phyloP scores from a whole-genome alignment of 2,113 vertebrate genomes.

The Mastomys natalensis region DNA sequence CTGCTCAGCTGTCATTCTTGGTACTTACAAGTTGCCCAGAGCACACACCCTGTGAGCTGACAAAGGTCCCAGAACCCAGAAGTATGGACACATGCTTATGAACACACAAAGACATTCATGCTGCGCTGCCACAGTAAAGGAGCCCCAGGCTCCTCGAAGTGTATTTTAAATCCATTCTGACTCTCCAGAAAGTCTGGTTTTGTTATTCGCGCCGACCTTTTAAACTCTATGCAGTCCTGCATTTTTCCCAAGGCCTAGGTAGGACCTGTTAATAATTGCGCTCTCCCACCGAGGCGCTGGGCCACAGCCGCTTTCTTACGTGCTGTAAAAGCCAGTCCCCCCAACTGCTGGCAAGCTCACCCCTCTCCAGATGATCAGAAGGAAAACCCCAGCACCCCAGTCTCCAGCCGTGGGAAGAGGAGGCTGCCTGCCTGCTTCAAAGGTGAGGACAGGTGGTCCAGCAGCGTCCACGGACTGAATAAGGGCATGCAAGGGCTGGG shows the following conservation, averaged over 20 bases:
- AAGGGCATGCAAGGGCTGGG: neutral
- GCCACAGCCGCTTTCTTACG: slow-evolving; percentile 62
- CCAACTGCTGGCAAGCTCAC: slow-evolving; percentile 77
- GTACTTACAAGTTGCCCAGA: slow-evolving; percentile 63
- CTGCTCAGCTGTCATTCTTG: slow-evolving; percentile 24
- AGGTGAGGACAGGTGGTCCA: slow-evolving; percentile 73
- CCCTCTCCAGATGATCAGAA: slow-evolving; percentile 62
- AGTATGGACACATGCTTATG: neutral
- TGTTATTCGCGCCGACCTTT: slow-evolving; percentile 88
- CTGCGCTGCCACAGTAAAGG: neutral
- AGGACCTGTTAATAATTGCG: slow-evolving; percentile 88
- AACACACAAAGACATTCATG: slow-evolving; percentile 43
- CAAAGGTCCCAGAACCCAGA: slow-evolving; percentile 60
- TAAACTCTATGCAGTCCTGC: slow-evolving; percentile 86
- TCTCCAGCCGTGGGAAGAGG: neutral
- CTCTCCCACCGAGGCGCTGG: slow-evolving; percentile 84
- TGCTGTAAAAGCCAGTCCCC: slow-evolving; percentile 67
- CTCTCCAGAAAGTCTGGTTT: slow-evolving; percentile 87
- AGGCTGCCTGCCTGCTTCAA: slow-evolving; percentile 50
- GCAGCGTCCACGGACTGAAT: neutral
- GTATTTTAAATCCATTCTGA: slow-evolving; percentile 80
- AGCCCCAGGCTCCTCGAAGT: slow-evolving; percentile 67
- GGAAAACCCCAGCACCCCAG: neutral
- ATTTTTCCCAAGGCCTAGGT: slow-evolving; percentile 86
- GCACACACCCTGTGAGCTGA: slow-evolving; percentile 49